Evolutionary conservation across 2,888 invertebrate species (phyloP), one percentile per base, ranked within the genome.

Genomic region (Agrotis segetum): DNA sequence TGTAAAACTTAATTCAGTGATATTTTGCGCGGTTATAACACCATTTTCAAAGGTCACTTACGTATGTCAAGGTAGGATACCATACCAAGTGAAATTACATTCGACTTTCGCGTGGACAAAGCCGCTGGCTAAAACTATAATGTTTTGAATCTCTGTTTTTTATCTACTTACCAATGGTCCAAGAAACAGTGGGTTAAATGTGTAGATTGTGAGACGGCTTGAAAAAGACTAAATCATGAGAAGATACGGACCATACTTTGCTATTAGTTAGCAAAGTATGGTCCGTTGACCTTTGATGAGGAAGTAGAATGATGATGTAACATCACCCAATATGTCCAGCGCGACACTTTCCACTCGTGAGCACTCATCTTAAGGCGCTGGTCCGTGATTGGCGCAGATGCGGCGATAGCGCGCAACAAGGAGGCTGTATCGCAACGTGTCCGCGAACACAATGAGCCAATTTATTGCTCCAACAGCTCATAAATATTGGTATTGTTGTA

Each of bases 401-500:
- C 46, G 19, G 55, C 47, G 83, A 83, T 83, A 83, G 63, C 83
- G 66, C 49, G 71, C 60, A 60, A 85, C 83, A 83, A 69, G 83
- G 65, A 75, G 73, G 71, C 73, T 80, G 83, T 80, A 73, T 84
- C 77, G 71, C 52, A 76, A 82, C 82, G 76, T 76, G 85, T 76
- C 82, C 69, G 68, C 72, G 44, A 72, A 74, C 83, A 80, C 83
- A 85, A 83, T 82, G 70, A 66, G 61, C 67, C 72, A 44, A 83
- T 85, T 84, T 85, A 85, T 84, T 83, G 75, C 65, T 68, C 58
- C 70, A 74, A 67, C 74, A 71, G 72, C 79, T 83, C 66, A 70
- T 84, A 85, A 83, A 83, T 85, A 79, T 76, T 53, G 47, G 63
- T 84, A 71, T 84, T 82, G 82, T 65, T 82, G 79, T 69, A 71